These are phyloP conservation scores for Aphelenchoides besseyi DNA, from an alignment of 1,140 invertebrate species.

Conservation along the genomic window DNA sequence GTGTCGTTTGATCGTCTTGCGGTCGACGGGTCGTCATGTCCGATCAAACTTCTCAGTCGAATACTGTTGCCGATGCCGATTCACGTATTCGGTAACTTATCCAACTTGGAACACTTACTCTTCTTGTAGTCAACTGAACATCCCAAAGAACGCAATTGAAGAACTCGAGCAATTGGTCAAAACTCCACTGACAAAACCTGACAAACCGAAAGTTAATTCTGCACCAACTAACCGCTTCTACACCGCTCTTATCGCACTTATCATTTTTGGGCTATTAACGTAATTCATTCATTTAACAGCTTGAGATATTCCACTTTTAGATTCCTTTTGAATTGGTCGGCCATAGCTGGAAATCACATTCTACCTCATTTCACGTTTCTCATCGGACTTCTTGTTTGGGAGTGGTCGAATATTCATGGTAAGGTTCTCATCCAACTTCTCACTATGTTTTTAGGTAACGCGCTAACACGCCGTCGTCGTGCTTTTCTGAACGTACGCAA, in stretches of 20 bases:
- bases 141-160: conserved; percentile 11
- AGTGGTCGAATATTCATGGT: neutral
- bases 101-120: neutral
- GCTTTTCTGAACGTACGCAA: conserved; percentile 21
- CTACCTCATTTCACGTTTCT: neutral
- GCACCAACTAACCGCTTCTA: conserved; percentile 15
- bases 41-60: neutral
- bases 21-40: too few relatives aligned
- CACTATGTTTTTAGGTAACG: neutral
- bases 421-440: neutral
- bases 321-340: neutral
- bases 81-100: neutral
- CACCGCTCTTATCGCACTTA: neutral
- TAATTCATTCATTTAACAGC: neutral
- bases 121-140: conserved; percentile 12
- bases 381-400: neutral
- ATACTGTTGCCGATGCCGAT: neutral
- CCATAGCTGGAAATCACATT: neutral
- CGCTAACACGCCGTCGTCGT: neutral
- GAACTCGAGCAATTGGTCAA: conserved; percentile 11
- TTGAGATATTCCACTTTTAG: neutral
- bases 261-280: conserved; percentile 5
- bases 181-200: conserved; percentile 16
- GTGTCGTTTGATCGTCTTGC: too few relatives aligned
- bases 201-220: neutral